Base-by-base conservation (phyloP, 2,888 invertebrate genomes). In the Drosophila vallismaia region DNA sequence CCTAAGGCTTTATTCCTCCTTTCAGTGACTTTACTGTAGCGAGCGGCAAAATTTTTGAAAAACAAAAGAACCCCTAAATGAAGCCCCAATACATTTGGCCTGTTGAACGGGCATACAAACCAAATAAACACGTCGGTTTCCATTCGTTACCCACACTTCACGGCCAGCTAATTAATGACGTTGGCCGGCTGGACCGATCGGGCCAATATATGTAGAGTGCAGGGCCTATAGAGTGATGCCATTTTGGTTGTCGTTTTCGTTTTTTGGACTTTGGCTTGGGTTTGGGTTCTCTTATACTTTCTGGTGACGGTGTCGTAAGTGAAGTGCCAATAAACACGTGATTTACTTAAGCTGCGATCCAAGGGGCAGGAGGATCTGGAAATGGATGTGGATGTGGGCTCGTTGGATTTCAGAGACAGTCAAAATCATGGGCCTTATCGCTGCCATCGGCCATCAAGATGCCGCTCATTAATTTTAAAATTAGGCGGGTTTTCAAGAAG, bases 381-480 rank as follows among this genome's bases (percentile, higher is more conserved):
- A 10, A 44, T 24, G 44, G 24, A 44, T 24, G 19, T 24, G 44
- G 44, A 44, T 44, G 53, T 73, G 49, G 54, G 33, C 62, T 49
- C 62, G 46, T 40, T 52, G 57, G 73, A 46, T 62, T 29, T 49
- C 51, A 74, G 81, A 70, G 84, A 76, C 83, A 83, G 80, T 52
- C 83, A 76, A 86, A 88, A 80, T 88, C 83, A 86, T 87, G 79
- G 77, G 71, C 73, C 82, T 89, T 90, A 90, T 90, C 90, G 79
- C 73, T 74, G 78, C 78, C 81, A 90, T 90, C 90, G 89, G 88
- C 89, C 89, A 89, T 90, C 89, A 89, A 89, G 90, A 89, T 90
- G 85, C 89, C 89, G 87, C 81, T 90, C 90, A 90, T 90, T 90
- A 90, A 90, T 90, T 90, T 90, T 84, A 88, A 90, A 90, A 90